These are phyloP conservation scores for Molossus alvarezi DNA, from an alignment of 2,797 vertebrate genomes.

Conservation along the genomic window DNA sequence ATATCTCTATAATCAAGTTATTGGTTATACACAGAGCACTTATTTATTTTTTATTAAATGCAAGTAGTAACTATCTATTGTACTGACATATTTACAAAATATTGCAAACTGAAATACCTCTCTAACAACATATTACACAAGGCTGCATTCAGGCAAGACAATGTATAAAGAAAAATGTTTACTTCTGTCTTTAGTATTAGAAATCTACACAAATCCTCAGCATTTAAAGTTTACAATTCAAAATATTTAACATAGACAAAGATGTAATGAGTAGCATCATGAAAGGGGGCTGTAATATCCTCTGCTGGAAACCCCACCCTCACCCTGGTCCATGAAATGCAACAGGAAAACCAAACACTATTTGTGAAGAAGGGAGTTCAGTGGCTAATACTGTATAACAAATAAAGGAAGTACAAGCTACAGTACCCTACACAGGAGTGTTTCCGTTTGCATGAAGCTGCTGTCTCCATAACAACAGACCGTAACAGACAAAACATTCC, in stretches of 20 bases:
- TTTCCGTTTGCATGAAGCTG: constrained; percentile 73
- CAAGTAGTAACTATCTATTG: constrained; percentile 90
- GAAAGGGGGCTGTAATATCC: constrained; percentile 72
- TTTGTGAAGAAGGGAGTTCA: constrained; percentile 32
- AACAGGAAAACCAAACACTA: constrained; percentile 79
- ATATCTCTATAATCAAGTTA: background rate
- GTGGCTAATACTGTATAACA: constrained; percentile 24
- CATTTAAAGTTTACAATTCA: constrained; percentile 87
- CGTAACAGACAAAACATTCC: constrained; percentile 80
- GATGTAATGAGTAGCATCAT: constrained; percentile 53
- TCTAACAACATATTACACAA: constrained; percentile 83
- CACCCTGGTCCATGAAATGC: constrained; percentile 69
- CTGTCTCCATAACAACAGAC: constrained; percentile 73
- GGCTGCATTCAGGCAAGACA: constrained; percentile 85
- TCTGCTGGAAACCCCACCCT: constrained; percentile 63
- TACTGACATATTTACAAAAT: constrained; percentile 92
- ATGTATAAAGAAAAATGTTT: constrained; percentile 82
- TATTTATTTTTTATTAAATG: constrained; percentile 73
- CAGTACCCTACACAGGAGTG: constrained; percentile 49
- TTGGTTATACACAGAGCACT: background rate
- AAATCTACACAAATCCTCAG: constrained; percentile 86
- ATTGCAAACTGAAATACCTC: constrained; percentile 89
- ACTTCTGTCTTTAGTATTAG: constrained; percentile 90
- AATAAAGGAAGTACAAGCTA: constrained; percentile 42
- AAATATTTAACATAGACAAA: constrained; percentile 86